phyloP scores from a whole-genome alignment of 2,888 invertebrate genomes.

The Agrilus biguttatus region DNA sequence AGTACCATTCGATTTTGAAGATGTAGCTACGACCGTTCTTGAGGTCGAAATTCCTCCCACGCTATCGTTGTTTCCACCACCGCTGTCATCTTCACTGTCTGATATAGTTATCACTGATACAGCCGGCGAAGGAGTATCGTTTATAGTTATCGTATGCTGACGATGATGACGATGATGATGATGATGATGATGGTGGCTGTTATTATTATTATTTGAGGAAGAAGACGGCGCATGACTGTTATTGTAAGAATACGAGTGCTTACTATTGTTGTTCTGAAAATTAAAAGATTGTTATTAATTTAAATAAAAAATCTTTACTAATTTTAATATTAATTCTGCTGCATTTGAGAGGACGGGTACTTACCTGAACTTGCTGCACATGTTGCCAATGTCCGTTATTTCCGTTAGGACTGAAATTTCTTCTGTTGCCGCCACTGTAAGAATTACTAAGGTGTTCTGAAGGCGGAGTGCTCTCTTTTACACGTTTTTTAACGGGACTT shows the following conservation, averaged over 20 bases:
- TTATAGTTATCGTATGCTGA: conserved; percentile 85
- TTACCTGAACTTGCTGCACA: conserved; percentile 22
- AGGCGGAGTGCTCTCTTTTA: conserved; percentile 90
- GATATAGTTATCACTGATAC: conserved; percentile 92
- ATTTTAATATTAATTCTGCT: too few species aligned
- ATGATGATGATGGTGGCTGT: conserved; percentile 21
- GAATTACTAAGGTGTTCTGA: conserved; percentile 29
- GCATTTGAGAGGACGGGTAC: conserved; percentile 1
- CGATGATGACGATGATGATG: conserved; percentile 30
- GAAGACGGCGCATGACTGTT: conserved; percentile 10
- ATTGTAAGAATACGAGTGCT: conserved; percentile 11
- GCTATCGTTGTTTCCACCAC: conserved; percentile 27
- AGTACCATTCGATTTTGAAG: conserved; percentile 4
- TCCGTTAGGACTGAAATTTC: conserved; percentile 24
- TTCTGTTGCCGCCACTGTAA: conserved; percentile 17
- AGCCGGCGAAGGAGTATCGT: conserved; percentile 89
- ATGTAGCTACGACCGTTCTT: conserved; percentile 3
- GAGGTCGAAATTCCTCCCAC: conserved; percentile 3
- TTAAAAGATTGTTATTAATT: too few species aligned
- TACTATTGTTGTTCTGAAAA: conserved; percentile 1
- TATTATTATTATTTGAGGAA: conserved; percentile 9
- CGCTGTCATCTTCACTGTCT: conserved; percentile 78
- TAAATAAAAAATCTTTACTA: too few species aligned
- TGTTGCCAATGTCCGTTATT: conserved; percentile 33
- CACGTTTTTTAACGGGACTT: conserved; percentile 93